Base-by-base conservation (phyloP, 2,888 invertebrate genomes). In the Sminthurinus aureus region DNA sequence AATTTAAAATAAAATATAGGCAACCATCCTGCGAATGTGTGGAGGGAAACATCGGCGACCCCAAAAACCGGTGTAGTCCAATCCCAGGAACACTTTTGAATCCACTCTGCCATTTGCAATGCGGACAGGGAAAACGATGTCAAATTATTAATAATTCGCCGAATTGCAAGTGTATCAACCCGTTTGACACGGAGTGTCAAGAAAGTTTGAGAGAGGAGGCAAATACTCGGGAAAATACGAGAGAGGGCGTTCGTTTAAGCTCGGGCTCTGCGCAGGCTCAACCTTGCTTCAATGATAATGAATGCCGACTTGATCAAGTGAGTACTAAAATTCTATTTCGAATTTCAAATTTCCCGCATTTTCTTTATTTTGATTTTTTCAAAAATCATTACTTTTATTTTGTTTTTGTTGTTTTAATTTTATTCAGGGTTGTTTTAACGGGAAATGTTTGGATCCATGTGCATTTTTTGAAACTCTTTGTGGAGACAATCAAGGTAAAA, bases 21-120 rank as follows among this genome's bases (percentile, higher is more conserved):
- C n/a, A 69, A 9, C 67, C 67, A 18, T 91, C 93, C 80, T 96
- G 96, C 90, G 93, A 93, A 85, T 96, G 96, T 89, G 93, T 94
- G 80, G 92, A 93, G 24, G 95, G 95, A 64, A 95, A 94, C 90
- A 92, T 92, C 9, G 96, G 96, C 88, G 94, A 96, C 90, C 94
- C 96, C 0, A 93, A 95, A 86, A 91, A 93, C 24, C 92, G 93
- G 88, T 96, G 96, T 91, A 94, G 24, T 15, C n/a, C 79, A 2
- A 79, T 83, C 0, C 83, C 83, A 4, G 71, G 58, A 3, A 78
- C 83, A 4, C 22, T 83, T 20, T 67, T 83, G 8, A 71, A 83
- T 20, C 83, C 83, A 12, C n/a, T 50, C 3, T 83, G 83, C 38
- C 22, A 20, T 51, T 24, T 78, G 4, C 15, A 58, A 58, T 83